phyloP scores from a whole-genome alignment of 2,797 vertebrate genomes.

The Semaprochilodus insignis region DNA sequence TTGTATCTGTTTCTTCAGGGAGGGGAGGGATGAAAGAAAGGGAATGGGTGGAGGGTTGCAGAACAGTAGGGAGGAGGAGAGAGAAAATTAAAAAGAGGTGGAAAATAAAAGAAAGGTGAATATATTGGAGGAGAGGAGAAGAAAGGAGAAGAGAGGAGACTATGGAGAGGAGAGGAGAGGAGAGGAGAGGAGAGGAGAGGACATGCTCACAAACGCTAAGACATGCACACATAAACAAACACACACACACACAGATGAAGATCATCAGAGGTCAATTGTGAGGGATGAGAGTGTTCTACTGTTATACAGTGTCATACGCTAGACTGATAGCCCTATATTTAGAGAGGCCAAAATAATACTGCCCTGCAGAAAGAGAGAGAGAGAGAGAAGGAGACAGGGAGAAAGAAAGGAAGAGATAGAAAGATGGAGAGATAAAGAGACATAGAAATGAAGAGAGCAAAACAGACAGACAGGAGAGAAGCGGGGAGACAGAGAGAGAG shows the following conservation, averaged over 20 bases:
- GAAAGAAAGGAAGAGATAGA: not conserved
- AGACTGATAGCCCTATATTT: conserved; percentile 34
- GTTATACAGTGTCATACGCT: conserved; percentile 22
- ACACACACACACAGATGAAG: conserved; percentile 13
- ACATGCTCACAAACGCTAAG: not conserved
- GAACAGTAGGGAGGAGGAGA: not conserved
- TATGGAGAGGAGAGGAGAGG: not conserved
- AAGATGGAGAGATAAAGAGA: conserved; percentile 13
- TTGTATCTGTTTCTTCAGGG: not conserved
- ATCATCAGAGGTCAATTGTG: conserved; percentile 43
- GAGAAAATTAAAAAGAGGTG: no score
- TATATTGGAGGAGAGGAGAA: not conserved
- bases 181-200: not conserved
- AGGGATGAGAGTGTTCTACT: conserved; percentile 35
- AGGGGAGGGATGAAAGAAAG: no score
- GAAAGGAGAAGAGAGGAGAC: conserved; percentile 11
- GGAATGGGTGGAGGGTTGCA: not conserved
- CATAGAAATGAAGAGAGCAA: conserved; percentile 13
- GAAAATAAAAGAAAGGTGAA: no score
- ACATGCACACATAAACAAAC: not conserved
- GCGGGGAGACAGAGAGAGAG: conserved; percentile 1
- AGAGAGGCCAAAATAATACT: conserved; percentile 43
- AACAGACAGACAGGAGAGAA: conserved; percentile 1
- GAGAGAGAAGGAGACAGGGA: conserved; percentile 10
- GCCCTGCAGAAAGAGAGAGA: conserved; percentile 35